phyloP scores from a whole-genome alignment of 1,140 invertebrate genomes.

The Bombus consobrinus region DNA sequence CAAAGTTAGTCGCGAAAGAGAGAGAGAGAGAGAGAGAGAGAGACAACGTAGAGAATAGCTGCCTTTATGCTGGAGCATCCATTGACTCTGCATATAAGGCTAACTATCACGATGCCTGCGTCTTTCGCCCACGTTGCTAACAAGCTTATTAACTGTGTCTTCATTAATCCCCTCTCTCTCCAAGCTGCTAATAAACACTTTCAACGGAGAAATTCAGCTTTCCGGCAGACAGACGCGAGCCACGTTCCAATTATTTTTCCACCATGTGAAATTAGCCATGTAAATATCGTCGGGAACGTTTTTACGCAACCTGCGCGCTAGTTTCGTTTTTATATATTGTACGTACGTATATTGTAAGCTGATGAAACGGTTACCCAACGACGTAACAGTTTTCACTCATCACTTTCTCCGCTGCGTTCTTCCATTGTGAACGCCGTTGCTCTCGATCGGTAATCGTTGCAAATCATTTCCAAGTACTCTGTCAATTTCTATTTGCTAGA shows the following conservation, averaged over 20 bases:
- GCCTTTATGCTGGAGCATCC: slow-evolving; percentile 30
- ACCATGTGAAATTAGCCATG: not conserved
- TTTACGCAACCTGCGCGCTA: not conserved
- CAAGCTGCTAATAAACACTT: slow-evolving; percentile 15
- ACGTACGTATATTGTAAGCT: not conserved
- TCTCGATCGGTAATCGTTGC: not conserved
- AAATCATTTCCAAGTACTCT: not conserved
- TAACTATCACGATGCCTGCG: slow-evolving; percentile 15
- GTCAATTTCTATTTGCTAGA: too few relatives aligned
- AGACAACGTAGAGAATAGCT: not conserved
- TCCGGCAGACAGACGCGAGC: not conserved
- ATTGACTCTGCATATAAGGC: slow-evolving; percentile 24
- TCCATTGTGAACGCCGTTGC: not conserved
- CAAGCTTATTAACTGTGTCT: slow-evolving; percentile 49
- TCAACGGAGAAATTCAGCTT: slow-evolving; percentile 18
- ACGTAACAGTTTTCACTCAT: slow-evolving; percentile 20
- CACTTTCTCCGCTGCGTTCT: slow-evolving; percentile 15
- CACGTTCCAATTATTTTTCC: slow-evolving; percentile 11
- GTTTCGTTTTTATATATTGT: not conserved
- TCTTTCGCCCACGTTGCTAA: slow-evolving; percentile 30
- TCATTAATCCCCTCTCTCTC: not conserved
- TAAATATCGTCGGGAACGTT: not conserved
- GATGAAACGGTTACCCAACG: not conserved
- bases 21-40: not conserved
- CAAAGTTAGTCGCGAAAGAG: slow-evolving; percentile 8